Conservation (phyloP, 2,113 vertebrate genomes). For the Cariama cristata region DNA sequence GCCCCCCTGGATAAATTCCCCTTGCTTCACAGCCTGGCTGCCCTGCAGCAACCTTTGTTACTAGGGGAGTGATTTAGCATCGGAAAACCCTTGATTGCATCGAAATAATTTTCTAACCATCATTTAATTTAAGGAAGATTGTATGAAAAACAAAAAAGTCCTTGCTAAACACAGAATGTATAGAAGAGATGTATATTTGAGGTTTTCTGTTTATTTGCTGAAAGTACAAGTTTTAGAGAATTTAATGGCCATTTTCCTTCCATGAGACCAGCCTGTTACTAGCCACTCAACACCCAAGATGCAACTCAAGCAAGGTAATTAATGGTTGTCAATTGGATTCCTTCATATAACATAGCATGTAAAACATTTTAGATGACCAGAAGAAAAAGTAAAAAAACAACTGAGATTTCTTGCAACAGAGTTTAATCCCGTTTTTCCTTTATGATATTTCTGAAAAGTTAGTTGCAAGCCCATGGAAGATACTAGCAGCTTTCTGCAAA, state of each 20-base stretch:
- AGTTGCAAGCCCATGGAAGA: neutral
- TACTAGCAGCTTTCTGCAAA: neutral
- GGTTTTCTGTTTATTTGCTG: neutral
- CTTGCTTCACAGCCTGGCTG: neutral
- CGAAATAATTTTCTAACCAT: neutral
- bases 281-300: neutral
- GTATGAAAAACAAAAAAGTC: neutral
- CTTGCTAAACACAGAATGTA: neutral
- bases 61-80: neutral
- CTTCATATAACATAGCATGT: neutral
- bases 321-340: neutral
- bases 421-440: neutral
- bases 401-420: neutral
- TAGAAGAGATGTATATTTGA: neutral
- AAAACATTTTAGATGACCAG: neutral
- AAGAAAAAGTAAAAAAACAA: neutral
- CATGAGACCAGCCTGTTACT: neutral
- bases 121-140: neutral
- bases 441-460: neutral
- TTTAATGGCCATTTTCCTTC: neutral
- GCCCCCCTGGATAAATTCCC: neutral
- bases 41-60: neutral
- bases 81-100: neutral
- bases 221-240: neutral
- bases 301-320: neutral